These are phyloP conservation scores for Psilanteris sp. DNA, from an alignment of 1,140 invertebrate genomes.

Conservation along the genomic window DNA sequence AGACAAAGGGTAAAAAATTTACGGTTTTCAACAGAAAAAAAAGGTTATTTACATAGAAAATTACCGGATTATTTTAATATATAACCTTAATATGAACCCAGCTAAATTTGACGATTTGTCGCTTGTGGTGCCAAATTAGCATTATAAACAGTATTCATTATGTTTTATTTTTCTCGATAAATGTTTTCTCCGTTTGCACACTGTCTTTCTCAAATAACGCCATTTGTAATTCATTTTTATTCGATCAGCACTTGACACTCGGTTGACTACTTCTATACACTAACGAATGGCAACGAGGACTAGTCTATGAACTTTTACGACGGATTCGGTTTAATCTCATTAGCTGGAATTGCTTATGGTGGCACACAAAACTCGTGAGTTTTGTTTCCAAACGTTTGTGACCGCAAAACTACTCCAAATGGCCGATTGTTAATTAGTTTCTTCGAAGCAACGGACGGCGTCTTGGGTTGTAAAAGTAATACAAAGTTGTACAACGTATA, in stretches of 20 bases:
- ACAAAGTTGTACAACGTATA: conserved; percentile 14
- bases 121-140: too few relatives aligned
- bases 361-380: conserved; percentile 35
- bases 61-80: too few relatives aligned
- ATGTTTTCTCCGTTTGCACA: too few relatives aligned
- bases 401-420: conserved; percentile 34
- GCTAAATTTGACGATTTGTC: too few relatives aligned
- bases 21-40: too few relatives aligned
- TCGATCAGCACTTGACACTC: conserved; percentile 33
- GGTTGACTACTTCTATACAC: not conserved
- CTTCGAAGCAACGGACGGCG: conserved; percentile 25
- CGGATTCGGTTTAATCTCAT: conserved; percentile 46
- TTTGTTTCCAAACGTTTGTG: conserved; percentile 24
- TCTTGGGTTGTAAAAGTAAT: conserved; percentile 8
- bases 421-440: conserved; percentile 52
- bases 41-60: too few relatives aligned
- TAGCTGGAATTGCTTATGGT: conserved; percentile 37
- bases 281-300: conserved; percentile 13
- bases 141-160: too few relatives aligned
- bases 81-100: too few relatives aligned
- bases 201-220: too few relatives aligned
- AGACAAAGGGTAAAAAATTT: too few relatives aligned
- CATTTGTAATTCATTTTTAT: too few relatives aligned
- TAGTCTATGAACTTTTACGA: conserved; percentile 32
- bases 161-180: too few relatives aligned